Evolutionary conservation across 2,113 vertebrate genomes (phyloP).

Genomic region (Falcunculus frontatus): DNA sequence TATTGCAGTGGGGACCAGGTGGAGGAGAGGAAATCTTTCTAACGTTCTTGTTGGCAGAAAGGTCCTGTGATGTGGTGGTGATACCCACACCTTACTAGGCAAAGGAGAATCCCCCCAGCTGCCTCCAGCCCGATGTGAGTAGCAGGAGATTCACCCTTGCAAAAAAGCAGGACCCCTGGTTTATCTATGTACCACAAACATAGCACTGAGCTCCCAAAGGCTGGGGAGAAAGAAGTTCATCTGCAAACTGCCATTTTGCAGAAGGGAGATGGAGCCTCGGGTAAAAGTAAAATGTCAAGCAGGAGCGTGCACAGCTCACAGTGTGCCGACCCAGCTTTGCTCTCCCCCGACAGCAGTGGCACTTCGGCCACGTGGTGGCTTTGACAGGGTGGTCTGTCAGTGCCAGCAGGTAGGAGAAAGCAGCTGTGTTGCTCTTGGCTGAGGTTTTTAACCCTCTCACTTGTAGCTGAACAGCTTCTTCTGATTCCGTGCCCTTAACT

Average conservation of each 20-base stretch:
- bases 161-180: neutral
- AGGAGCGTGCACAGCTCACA: accelerated
- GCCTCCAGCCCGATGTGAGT: accelerated
- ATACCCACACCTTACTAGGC: neutral
- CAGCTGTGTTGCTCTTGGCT: neutral
- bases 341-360: neutral
- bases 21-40: neutral
- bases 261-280: neutral
- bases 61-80: accelerated
- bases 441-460: neutral
- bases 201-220: neutral
- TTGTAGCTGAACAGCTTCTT: neutral
- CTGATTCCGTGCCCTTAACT: neutral
- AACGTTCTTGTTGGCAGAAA: neutral
- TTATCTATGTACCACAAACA: accelerated
- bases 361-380: accelerated
- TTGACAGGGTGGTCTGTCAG: neutral
- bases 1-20: neutral
- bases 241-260: neutral
- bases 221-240: neutral
- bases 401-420: neutral
- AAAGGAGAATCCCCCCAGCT: neutral
- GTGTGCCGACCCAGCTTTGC: neutral
- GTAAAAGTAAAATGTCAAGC: neutral
- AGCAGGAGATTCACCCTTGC: accelerated